phyloP scores from a whole-genome alignment of 2,888 invertebrate genomes.

The Scaptomyza cyrtandrae region DNA sequence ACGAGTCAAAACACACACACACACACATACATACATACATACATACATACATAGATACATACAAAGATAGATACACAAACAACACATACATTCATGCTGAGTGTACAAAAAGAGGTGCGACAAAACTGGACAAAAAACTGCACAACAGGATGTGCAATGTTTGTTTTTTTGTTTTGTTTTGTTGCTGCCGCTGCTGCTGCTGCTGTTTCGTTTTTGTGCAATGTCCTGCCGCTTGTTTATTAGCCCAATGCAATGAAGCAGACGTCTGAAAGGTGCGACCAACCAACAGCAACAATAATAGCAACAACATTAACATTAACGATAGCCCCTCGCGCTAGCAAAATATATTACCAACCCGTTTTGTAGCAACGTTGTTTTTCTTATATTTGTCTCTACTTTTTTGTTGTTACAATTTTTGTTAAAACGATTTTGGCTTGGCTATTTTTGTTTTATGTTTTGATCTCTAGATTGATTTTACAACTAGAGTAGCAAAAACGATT shows the following conservation, averaged over 20 bases:
- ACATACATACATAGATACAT: conserved; percentile 10
- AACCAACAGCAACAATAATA: conserved; percentile 2
- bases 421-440: neutral
- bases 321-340: neutral
- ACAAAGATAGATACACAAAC: neutral
- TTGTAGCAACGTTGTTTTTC: neutral
- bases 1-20: conserved; percentile 44
- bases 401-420: neutral
- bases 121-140: conserved; percentile 61
- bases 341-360: conserved; percentile 4
- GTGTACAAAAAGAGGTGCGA: conserved; percentile 70
- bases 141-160: conserved; percentile 69
- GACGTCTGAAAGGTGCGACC: conserved; percentile 61
- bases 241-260: conserved; percentile 71
- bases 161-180: conserved; percentile 58
- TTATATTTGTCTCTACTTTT: neutral
- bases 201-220: conserved; percentile 42
- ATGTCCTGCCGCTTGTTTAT: conserved; percentile 66
- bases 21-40: conserved; percentile 6
- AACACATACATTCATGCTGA: neutral
- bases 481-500: no score
- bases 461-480: neutral
- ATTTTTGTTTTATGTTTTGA: neutral
- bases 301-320: conserved; percentile 13
- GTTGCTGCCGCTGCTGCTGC: conserved; percentile 32